A percentile compares a stretch with the other conserved stretches of the same genome.
Conservation (phyloP, 2,113 vertebrate genomes). For the Montifringilla adamsi region DNA sequence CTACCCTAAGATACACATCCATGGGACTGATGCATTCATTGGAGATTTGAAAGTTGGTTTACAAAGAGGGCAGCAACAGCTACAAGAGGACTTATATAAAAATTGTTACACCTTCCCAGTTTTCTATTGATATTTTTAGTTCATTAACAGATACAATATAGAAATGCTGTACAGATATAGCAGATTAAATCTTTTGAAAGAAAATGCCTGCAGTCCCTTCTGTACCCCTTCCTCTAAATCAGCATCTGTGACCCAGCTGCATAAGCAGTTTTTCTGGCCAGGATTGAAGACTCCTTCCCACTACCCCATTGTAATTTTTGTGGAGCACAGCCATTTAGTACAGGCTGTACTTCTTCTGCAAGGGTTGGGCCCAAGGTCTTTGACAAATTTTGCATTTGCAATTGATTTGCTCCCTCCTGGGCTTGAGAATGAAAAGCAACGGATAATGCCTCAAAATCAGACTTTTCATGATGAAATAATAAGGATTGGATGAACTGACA, state of each 20-base stretch:
- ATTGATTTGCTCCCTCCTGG: constrained; percentile 37
- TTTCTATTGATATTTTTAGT: not conserved
- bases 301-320: not conserved
- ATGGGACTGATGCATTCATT: not conserved
- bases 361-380: not conserved
- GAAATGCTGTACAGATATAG: not conserved
- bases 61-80: not conserved
- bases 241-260: constrained; percentile 48
- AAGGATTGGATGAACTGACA: not conserved
- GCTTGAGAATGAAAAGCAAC: constrained; percentile 3
- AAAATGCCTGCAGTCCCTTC: not conserved
- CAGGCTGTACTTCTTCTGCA: not conserved
- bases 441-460: not conserved
- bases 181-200: not conserved
- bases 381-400: constrained; percentile 52
- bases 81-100: not conserved
- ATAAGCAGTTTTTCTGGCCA: not conserved
- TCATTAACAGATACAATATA: not conserved
- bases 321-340: constrained; percentile 10
- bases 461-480: constrained; percentile 38
- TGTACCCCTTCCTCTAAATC: not conserved
- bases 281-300: not conserved
- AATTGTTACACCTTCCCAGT: not conserved
- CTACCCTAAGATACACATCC: not conserved
- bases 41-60: not conserved